Evolutionary conservation across 2,888 invertebrate species (phyloP), one percentile per base, ranked within the genome.

Genomic region (Biston stratarius): DNA sequence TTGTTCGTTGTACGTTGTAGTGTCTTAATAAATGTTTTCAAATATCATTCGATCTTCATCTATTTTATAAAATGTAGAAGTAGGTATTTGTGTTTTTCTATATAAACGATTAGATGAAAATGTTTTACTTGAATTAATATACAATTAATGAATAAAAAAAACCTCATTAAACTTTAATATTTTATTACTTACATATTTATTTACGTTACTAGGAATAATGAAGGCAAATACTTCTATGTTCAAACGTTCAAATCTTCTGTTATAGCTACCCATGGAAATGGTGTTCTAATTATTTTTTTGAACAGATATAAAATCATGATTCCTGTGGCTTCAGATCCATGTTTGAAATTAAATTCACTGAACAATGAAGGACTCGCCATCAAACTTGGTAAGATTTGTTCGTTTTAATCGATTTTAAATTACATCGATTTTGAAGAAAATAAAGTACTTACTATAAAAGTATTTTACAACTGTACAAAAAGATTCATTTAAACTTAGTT

Each of bases 391-490:
- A 36, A 24, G 24, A 24, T 24, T 24, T 24, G 24, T 24, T 24
- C 6, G 38, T 5, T 38, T 38, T 38, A 8, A 8, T 8, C 38
- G 38, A 38, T 6, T 38, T 38, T 6, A 42, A n/a, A 12, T n/a
- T 44, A 44, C 44, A n/a, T 48, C 14, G 48, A 48, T 48, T 24
- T 48, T 9, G n/a, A 47, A 8, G 6, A 8, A n/a, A 47, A 8
- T 1, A 8, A n/a, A 8, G n/a, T 47, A 15, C 6, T 47, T 47
- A 47, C 9, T 0, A 24, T 24, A 24, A 15, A 47, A 51, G 42
- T 44, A 60, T 36, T 55, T 62, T 59, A 67, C 67, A 62, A 67
- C 62, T 67, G 67, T 70, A 70, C 70, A 67, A 70, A 42, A 51
- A 14, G 34, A 51, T 51, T 14, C 12, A 44, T 11, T 55, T 42